Conservation (phyloP, 2,888 invertebrate genomes). For the Dryobotodes eremita region DNA sequence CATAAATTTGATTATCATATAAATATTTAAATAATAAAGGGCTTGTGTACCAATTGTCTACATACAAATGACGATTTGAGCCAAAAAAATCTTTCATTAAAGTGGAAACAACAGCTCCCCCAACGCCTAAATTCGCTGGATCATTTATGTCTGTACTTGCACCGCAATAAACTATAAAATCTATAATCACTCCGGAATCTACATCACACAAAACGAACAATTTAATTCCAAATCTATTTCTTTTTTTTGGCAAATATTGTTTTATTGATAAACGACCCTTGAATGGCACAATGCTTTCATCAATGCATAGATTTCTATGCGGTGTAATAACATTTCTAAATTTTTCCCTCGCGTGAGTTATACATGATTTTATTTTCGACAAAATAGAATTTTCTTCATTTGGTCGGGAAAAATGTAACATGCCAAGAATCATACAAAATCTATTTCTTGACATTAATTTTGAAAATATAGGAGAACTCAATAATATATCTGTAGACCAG, state of each 20-base stretch:
- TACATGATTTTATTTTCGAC: conserved; percentile 19
- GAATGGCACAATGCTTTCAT: conserved; percentile 52
- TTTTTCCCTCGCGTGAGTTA: conserved; percentile 40
- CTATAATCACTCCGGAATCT: conserved; percentile 47
- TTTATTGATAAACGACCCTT: conserved; percentile 50
- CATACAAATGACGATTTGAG: conserved; percentile 54
- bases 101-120: conserved; percentile 45
- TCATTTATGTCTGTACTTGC: conserved; percentile 47
- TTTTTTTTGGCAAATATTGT: conserved; percentile 56
- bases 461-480: conserved; percentile 51
- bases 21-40: conserved; percentile 57
- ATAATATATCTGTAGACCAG: conserved; percentile 31
- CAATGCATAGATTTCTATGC: conserved; percentile 44
- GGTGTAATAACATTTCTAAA: conserved; percentile 42
- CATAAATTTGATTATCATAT: conserved; percentile 30
- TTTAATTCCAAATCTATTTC: conserved; percentile 28
- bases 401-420: conserved; percentile 42
- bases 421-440: conserved; percentile 56
- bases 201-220: conserved; percentile 58
- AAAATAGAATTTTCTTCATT: conserved; percentile 40
- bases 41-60: conserved; percentile 61
- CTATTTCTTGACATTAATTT: conserved; percentile 51
- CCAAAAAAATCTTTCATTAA: conserved; percentile 47
- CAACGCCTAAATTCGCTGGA: conserved; percentile 47
- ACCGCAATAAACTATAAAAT: conserved; percentile 61